A percentile compares a stretch with the other conserved stretches of the same genome.
phyloP scores from a whole-genome alignment of 2,888 invertebrate species.

The Cheilosia grossa region DNA sequence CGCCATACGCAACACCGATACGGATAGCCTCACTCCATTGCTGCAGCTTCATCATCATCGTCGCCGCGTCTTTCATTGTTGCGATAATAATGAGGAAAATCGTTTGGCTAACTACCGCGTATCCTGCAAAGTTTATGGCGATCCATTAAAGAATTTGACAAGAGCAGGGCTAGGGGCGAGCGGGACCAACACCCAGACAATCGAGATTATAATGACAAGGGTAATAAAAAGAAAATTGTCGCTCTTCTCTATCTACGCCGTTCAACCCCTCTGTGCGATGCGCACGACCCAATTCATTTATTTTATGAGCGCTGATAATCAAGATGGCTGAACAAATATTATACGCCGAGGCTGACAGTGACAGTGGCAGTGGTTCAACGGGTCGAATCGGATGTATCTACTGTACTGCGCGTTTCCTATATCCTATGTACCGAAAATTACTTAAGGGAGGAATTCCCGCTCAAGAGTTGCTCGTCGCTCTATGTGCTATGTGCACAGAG shows the following conservation, averaged over 20 bases:
- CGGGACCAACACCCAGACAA: conserved; percentile 50
- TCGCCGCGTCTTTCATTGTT: conserved; percentile 54
- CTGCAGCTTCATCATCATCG: conserved; percentile 32
- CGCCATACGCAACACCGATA: conserved; percentile 1
- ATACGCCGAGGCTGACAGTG: conserved; percentile 29
- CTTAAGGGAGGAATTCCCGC: conserved; percentile 50
- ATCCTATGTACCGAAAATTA: conserved; percentile 40
- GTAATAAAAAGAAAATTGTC: conserved; percentile 74
- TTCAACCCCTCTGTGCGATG: conserved; percentile 13
- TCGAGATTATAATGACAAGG: conserved; percentile 74
- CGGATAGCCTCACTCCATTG: conserved; percentile 17
- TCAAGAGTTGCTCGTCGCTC: conserved; percentile 44
- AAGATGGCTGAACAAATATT: conserved; percentile 74
- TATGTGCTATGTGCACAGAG: conserved; percentile 29
- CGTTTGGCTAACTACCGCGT: conserved; percentile 74
- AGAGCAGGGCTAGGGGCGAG: conserved; percentile 32
- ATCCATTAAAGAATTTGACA: conserved; percentile 70
- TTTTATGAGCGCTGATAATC: conserved; percentile 74
- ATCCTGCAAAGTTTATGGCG: conserved; percentile 71
- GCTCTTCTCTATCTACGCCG: conserved; percentile 51
- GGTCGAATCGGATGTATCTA: not conserved
- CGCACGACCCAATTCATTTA: conserved; percentile 69
- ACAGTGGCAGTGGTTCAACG: not conserved
- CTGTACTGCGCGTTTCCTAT: conserved; percentile 30
- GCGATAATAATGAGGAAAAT: conserved; percentile 72